Evolutionary conservation across 2,888 invertebrate genomes (phyloP), one percentile per base, ranked within the genome.

Genomic region (Zootermopsis nevadensis): DNA sequence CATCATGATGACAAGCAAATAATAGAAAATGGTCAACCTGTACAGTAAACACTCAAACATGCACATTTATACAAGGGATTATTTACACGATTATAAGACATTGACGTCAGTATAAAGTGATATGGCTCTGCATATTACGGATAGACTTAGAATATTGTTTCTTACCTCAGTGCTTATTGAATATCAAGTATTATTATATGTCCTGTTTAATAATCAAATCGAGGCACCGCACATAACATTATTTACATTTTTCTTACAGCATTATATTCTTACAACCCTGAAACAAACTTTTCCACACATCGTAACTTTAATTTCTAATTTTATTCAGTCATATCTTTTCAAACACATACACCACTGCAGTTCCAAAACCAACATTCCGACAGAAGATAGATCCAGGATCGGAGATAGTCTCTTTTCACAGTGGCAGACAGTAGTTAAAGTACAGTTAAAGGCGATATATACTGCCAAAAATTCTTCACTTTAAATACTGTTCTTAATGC

Each of bases 151-250:
- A 79, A 60, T 60, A 10, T 33, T 19, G 10, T 53, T 33, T 30
- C 48, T 55, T 53, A 77, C 31, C 33, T 55, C 55, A 77, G 22
- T 77, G 55, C 42, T 27, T 77, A 77, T 55, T 30, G 55, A 48
- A 19, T 55, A 53, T 22, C 55, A 55, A 31, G 15, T 77, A 77
- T 77, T 77, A 77, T 38, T 30, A 42, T 48, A 48, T 76, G 35
- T 42, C 77, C 10, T 27, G 31, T 53, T 77, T n/a, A 35, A 48
- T 80, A 30, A 10, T 76, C 27, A 53, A 83, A 48, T 81, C 81
- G 66, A 83, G 83, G 83, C 83, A 83, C 83, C 83, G 80, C 81
- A 81, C 80, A 67, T 83, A 81, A 83, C 81, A 83, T 72, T 83
- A 83, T 83, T 77, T 83, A 83, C 83, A 83, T 55, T 66, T 55